phyloP scores from a whole-genome alignment of 1,140 invertebrate species.

The Wasmannia auropunctata region DNA sequence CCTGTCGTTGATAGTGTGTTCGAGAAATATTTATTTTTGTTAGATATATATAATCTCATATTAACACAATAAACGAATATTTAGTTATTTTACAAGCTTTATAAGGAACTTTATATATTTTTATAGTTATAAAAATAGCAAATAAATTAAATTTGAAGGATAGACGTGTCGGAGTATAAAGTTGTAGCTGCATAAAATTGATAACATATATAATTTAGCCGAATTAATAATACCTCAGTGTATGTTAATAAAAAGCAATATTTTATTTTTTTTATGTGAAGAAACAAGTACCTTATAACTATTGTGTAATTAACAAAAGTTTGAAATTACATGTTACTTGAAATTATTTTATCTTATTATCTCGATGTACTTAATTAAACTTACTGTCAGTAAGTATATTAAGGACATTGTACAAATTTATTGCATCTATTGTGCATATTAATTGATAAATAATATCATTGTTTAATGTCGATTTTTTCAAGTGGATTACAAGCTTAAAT shows the following conservation, averaged over 20 bases:
- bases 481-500: neutral
- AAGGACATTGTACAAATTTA: neutral
- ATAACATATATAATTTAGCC: neutral
- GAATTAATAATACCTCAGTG: neutral
- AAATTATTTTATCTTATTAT: neutral
- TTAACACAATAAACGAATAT: conserved; percentile 13
- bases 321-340: neutral
- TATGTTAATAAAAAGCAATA: neutral
- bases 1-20: neutral
- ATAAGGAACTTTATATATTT: neutral
- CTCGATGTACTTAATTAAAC: conserved; percentile 2
- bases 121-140: neutral
- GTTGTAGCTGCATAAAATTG: neutral
- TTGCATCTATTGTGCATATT: neutral
- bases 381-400: neutral
- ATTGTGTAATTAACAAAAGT: neutral
- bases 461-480: neutral
- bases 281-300: neutral
- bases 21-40: neutral
- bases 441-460: neutral
- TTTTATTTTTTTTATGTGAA: neutral
- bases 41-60: too few species aligned
- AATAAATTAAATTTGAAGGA: neutral
- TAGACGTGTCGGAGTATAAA: neutral
- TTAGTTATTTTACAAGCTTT: neutral